These are phyloP conservation scores for Castor canadensis DNA, from an alignment of 2,113 vertebrate genomes.

Conservation along the genomic window DNA sequence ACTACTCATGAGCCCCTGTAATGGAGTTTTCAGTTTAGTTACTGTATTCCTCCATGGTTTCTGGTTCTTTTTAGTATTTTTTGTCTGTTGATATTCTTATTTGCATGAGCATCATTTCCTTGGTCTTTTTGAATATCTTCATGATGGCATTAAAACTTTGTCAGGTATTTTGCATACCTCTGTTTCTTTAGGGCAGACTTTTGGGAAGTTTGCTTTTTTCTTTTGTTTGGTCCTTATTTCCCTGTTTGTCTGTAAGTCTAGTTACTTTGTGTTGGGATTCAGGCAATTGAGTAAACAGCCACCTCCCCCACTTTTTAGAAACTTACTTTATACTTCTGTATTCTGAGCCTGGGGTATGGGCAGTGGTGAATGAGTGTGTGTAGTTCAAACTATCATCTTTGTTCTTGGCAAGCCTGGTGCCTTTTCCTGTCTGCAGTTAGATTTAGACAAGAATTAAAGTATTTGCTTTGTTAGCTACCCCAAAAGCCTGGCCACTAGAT, in stretches of 20 bases:
- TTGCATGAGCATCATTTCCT: background rate
- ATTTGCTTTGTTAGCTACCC: background rate
- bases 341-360: background rate
- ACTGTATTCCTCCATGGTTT: background rate
- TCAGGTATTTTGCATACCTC: background rate
- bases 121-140: background rate
- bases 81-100: background rate
- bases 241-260: background rate
- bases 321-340: background rate
- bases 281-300: background rate
- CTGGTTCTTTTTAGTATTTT: background rate
- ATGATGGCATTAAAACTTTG: background rate
- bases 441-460: background rate
- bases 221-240: background rate
- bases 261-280: background rate
- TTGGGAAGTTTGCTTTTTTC: constrained; percentile 11
- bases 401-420: background rate
- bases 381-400: background rate
- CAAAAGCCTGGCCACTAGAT: background rate
- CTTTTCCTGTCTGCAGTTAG: background rate
- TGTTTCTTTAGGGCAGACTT: background rate
- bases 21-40: background rate
- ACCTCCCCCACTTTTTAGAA: background rate
- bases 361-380: background rate
- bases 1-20: background rate